These are phyloP conservation scores for Ennomos fuscantarius DNA, from an alignment of 2,888 invertebrate species.

Conservation along the genomic window DNA sequence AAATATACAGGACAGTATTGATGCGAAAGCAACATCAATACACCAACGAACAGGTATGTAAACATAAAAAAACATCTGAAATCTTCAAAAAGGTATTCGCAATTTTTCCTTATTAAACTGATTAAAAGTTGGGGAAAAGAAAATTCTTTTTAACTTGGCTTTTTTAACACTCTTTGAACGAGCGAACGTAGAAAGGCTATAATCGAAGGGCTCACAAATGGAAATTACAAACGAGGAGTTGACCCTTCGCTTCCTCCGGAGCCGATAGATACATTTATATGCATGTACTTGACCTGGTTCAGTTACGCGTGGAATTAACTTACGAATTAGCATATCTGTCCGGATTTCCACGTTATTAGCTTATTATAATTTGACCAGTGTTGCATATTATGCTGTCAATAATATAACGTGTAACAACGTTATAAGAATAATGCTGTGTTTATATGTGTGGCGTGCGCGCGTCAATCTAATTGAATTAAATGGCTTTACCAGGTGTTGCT, in stretches of 20 bases:
- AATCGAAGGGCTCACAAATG: conserved; percentile 48
- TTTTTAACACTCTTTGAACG: conserved; percentile 52
- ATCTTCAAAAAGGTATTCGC: conserved; percentile 28
- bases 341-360: conserved; percentile 33
- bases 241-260: conserved; percentile 34
- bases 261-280: conserved; percentile 34
- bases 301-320: conserved; percentile 29
- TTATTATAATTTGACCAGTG: conserved; percentile 24
- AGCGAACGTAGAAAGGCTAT: conserved; percentile 49
- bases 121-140: conserved; percentile 39
- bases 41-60: conserved; percentile 17
- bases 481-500: conserved; percentile 22
- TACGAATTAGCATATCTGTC: conserved; percentile 32
- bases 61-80: conserved; percentile 21
- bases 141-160: conserved; percentile 53
- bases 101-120: conserved; percentile 38
- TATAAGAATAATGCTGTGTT: conserved; percentile 7
- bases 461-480: conserved; percentile 25
- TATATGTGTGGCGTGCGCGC: conserved; percentile 14
- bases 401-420: conserved; percentile 8
- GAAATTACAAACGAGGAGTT: conserved; percentile 45
- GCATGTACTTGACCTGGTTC: conserved; percentile 36
- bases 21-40: neutral
- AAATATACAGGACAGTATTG: too few relatives aligned
- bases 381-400: conserved; percentile 16